Evolutionary conservation across 2,797 vertebrate species (phyloP), one percentile per base, ranked within the genome.

Genomic region (Anabas testudineus): DNA sequence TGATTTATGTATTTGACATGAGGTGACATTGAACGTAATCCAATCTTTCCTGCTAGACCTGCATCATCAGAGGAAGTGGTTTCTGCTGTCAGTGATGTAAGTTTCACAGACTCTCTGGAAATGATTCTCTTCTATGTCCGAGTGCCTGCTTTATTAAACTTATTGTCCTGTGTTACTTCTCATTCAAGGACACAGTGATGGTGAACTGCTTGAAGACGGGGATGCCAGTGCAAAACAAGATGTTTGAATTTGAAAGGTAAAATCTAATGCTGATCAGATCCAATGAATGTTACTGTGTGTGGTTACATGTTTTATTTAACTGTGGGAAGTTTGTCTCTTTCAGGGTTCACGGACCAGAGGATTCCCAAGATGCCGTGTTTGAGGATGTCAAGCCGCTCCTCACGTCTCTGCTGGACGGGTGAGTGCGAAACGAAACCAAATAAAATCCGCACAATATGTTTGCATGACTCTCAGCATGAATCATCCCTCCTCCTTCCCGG

Each of bases 201-300:
- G 94, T 97, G 72, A 95, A 92, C 43, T 94, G 92, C 53, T 37
- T 37, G 18, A 94, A 90, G 77, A 78, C 92, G 0, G 95, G 95
- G 30, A 91, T 89, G 53, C 81, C 90, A 16, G 9, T 61, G 26
- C 58, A 92, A 57, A 93, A 90, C 64, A 95, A 94, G 91, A 91
- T 89, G 14, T 96, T 95, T 80, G 93, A 93, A 76, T 97, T 95
- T 94, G 96, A 97, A 77, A 97, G 95, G 95, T 96, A 88, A 72
- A 74, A 54, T 10, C 21, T 45, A 32, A 60, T 4, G n/a, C n/a
- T n/a, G n/a, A n/a, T n/a, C n/a, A n/a, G n/a, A 34, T 6, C 0
- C 10, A 30, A 2, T 19, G 14, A 9, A 12, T 0, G 12, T 45
- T 42, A 1, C 2, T 37, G 21, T 1, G 1, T 18, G 45, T 7